These are phyloP conservation scores for Peromyscus polionotus DNA, from an alignment of 2,113 vertebrate species.

Conservation along the genomic window DNA sequence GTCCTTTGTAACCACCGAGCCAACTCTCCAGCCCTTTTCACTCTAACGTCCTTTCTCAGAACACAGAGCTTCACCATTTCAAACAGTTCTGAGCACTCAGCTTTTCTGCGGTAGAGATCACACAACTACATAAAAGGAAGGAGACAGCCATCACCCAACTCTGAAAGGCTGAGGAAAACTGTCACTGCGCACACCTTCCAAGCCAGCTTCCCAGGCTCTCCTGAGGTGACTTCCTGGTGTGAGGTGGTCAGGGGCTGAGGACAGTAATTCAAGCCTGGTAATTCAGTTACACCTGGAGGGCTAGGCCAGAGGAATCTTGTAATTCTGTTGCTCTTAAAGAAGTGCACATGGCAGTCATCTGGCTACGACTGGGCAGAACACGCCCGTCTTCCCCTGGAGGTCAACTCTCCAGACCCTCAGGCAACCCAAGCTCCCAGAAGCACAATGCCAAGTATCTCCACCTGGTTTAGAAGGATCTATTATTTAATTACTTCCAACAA, in stretches of 20 bases:
- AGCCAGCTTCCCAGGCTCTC: neutral
- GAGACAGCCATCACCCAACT: neutral
- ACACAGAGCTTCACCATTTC: slow-evolving; percentile 26
- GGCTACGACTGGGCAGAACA: neutral
- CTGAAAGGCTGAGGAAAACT: neutral
- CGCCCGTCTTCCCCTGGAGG: neutral
- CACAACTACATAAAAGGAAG: neutral
- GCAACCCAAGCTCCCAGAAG: neutral
- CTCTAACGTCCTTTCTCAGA: neutral
- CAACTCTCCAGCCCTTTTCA: neutral
- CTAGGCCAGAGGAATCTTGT: neutral
- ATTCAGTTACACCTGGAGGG: neutral
- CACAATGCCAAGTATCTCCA: neutral
- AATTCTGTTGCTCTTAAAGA: neutral
- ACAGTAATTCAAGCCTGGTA: neutral
- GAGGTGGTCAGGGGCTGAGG: neutral
- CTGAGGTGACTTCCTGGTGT: neutral
- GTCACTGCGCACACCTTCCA: neutral
- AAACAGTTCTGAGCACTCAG: neutral
- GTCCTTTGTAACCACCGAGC: neutral
- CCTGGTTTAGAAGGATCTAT: neutral
- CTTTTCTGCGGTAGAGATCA: neutral
- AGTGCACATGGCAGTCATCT: neutral
- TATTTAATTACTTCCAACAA: neutral
- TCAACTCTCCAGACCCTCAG: neutral